Evolutionary conservation across 2,797 vertebrate species (phyloP).

Genomic region (Adrianichthys oophorus): DNA sequence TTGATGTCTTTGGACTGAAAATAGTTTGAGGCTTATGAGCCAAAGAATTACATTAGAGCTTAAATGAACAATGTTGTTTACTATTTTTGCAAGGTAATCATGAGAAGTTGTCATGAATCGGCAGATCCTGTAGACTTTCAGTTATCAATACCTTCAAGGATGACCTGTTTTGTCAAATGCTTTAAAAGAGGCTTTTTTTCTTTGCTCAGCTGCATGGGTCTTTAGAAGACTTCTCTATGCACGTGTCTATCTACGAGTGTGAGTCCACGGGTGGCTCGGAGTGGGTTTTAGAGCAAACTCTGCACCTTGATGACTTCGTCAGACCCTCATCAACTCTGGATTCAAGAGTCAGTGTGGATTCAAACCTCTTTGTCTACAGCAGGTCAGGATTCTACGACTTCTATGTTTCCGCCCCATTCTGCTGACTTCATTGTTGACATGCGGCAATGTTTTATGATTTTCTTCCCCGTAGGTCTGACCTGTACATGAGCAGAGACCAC

Average conservation of each 20-base stretch:
- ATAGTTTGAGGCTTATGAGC: conserved; percentile 1
- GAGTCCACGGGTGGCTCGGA: conserved; percentile 98
- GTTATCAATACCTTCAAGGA: background rate
- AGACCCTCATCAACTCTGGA: conserved; percentile 88
- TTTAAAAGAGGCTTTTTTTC: background rate
- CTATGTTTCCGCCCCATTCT: conserved; percentile 7
- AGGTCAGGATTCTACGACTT: conserved; percentile 67
- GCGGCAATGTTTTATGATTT: background rate
- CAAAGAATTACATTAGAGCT: background rate
- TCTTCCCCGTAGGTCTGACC: conserved; percentile 84
- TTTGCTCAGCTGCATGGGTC: conserved; percentile 44
- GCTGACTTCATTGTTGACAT: background rate
- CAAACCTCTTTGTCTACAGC: conserved; percentile 97
- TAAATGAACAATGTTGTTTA: background rate
- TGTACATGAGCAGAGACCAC: conserved; percentile 88
- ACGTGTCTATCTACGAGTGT: conserved; percentile 97
- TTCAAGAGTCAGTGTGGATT: conserved; percentile 95
- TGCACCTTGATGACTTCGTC: conserved; percentile 92
- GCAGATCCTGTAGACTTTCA: background rate
- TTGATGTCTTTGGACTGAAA: conserved; percentile 12
- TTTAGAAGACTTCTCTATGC: conserved; percentile 94
- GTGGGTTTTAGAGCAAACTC: conserved; percentile 97
- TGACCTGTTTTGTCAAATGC: background rate
- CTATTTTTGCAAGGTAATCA: too few relatives aligned
- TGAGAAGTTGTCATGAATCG: background rate